Evolutionary conservation across 2,797 vertebrate species (phyloP).

Genomic region (Zalophus californianus): DNA sequence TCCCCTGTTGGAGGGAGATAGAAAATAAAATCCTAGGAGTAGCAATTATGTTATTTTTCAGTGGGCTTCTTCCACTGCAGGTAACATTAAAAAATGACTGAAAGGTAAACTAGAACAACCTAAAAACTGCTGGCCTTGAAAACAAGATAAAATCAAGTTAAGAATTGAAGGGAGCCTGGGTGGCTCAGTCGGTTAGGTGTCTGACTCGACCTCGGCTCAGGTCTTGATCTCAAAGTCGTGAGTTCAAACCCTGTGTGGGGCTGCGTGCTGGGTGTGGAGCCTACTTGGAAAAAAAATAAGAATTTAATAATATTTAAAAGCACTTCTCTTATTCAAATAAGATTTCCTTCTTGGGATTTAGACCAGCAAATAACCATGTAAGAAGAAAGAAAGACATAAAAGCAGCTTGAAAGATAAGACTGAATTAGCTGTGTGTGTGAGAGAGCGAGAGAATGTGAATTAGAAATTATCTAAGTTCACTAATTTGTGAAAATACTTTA

Average conservation of each 20-base stretch:
- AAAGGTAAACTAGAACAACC: not conserved
- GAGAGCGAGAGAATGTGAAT: not conserved
- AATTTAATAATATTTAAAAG: conserved; percentile 60
- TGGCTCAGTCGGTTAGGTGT: no score
- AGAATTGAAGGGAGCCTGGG: no score
- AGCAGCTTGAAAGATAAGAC: not conserved
- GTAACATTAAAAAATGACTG: not conserved
- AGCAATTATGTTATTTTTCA: not conserved
- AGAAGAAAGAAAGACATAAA: not conserved
- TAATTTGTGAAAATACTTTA: not conserved
- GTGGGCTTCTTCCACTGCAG: not conserved
- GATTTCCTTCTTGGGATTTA: conserved; percentile 46
- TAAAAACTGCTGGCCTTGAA: not conserved
- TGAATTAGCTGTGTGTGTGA: not conserved
- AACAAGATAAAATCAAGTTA: not conserved
- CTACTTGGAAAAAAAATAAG: not conserved
- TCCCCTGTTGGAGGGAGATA: not conserved
- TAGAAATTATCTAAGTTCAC: conserved; percentile 15
- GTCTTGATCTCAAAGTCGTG: no score
- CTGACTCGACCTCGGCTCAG: no score
- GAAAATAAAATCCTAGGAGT: not conserved
- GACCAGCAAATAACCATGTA: not conserved
- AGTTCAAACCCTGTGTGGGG: no score
- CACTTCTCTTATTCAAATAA: conserved; percentile 20
- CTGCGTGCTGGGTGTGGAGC: no score